Evolutionary conservation across 2,797 vertebrate species (phyloP).

Genomic region (Mycteria americana): DNA sequence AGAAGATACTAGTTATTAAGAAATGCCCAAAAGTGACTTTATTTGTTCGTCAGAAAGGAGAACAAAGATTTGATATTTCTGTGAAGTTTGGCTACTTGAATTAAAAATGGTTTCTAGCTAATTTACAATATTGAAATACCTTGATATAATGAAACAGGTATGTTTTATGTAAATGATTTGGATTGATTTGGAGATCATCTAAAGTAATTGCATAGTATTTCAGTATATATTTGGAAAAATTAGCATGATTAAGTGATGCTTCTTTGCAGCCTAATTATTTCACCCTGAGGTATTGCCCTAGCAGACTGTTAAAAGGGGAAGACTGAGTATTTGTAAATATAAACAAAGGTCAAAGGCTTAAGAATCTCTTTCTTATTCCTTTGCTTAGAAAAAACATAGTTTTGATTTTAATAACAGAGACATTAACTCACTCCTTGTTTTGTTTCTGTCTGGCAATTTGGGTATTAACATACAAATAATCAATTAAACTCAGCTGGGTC

Average conservation of each 20-base stretch:
- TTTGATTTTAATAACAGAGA: neutral
- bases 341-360: neutral
- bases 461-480: neutral
- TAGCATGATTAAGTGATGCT: accelerated
- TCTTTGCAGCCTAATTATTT: neutral
- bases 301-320: neutral
- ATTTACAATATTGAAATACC: neutral
- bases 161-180: neutral
- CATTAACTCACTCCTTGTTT: neutral
- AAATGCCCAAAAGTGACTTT: neutral
- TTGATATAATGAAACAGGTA: neutral
- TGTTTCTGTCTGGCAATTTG: neutral
- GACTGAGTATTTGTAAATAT: neutral
- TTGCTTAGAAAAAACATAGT: neutral
- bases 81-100: neutral
- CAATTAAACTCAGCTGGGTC: neutral
- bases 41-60: neutral
- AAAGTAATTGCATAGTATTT: neutral
- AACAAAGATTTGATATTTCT: neutral
- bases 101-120: neutral
- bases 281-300: neutral
- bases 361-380: neutral
- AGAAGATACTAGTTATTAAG: neutral
- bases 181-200: neutral
- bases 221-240: neutral